These are phyloP conservation scores for Pseudomyrmex cubaensis DNA, from an alignment of 1,140 invertebrate species.

Conservation along the genomic window DNA sequence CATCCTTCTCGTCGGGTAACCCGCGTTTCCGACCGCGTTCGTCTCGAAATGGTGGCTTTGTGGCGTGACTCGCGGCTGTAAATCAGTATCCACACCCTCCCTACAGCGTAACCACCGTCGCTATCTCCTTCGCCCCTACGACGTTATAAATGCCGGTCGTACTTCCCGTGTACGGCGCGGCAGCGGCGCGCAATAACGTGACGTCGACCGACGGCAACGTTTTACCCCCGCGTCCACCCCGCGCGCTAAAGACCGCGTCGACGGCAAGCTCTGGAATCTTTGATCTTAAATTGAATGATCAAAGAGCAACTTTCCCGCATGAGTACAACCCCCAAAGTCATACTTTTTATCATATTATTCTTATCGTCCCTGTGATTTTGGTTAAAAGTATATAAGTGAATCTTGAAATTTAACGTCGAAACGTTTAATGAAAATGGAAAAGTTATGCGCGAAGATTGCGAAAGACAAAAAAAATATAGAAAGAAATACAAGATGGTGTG, in stretches of 20 bases:
- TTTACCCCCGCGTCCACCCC: conserved; percentile 2
- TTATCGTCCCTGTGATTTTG: not conserved
- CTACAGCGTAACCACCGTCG: conserved; percentile 61
- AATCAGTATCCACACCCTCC: conserved; percentile 73
- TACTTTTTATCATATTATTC: not conserved
- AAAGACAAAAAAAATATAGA: not conserved
- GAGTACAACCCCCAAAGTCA: not conserved
- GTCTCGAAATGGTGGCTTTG: conserved; percentile 46
- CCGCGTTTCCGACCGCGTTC: conserved; percentile 31
- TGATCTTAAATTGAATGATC: conserved; percentile 34
- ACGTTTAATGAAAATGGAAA: not conserved
- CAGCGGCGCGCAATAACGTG: conserved; percentile 40
- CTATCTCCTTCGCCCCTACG: conserved; percentile 41
- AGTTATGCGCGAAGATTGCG: not conserved
- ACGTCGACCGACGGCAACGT: conserved; percentile 25
- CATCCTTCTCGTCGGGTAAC: not conserved
- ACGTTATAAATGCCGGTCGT: conserved; percentile 50
- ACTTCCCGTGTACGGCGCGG: conserved; percentile 30
- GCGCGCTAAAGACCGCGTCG: conserved; percentile 17
- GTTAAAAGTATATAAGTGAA: not conserved
- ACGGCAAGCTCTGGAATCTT: conserved; percentile 35
- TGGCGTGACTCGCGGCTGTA: conserved; percentile 74
- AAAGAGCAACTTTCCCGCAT: conserved; percentile 15
- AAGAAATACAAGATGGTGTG: too few species aligned
- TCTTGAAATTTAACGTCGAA: not conserved